phyloP scores from a whole-genome alignment of 2,113 vertebrate species.

The Sylvilagus bachmani region DNA sequence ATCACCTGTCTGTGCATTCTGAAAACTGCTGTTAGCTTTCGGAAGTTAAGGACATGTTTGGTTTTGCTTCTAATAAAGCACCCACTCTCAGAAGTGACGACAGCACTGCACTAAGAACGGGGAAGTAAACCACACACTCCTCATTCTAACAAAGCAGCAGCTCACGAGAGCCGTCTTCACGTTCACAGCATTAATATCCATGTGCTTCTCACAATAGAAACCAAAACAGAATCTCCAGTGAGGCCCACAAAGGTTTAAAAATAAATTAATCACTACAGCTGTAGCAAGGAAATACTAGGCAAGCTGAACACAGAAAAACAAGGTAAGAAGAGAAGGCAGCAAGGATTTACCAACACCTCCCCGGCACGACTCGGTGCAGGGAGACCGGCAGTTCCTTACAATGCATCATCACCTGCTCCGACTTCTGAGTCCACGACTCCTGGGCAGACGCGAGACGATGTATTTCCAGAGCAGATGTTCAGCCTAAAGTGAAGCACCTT shows the following conservation, averaged over 20 bases:
- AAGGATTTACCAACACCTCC: not conserved
- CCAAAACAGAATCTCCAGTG: not conserved
- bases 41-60: not conserved
- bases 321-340: not conserved
- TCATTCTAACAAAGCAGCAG: not conserved
- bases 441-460: accelerated
- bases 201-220: not conserved
- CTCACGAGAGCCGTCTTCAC: not conserved
- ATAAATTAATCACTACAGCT: not conserved
- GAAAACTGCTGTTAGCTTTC: not conserved
- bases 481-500: not conserved
- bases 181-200: not conserved
- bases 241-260: not conserved
- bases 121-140: not conserved
- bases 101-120: not conserved
- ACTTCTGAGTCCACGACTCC: too few relatives aligned
- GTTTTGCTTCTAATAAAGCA: slow-evolving; percentile 25
- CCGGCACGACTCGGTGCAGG: not conserved
- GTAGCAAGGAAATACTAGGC: not conserved
- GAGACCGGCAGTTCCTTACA: not conserved
- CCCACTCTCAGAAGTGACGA: slow-evolving; percentile 15
- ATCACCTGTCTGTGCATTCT: not conserved
- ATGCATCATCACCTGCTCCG: not conserved
- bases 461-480: not conserved
- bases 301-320: not conserved